Conservation (phyloP, 2,888 invertebrate species). For the Lissonota sp. region DNA sequence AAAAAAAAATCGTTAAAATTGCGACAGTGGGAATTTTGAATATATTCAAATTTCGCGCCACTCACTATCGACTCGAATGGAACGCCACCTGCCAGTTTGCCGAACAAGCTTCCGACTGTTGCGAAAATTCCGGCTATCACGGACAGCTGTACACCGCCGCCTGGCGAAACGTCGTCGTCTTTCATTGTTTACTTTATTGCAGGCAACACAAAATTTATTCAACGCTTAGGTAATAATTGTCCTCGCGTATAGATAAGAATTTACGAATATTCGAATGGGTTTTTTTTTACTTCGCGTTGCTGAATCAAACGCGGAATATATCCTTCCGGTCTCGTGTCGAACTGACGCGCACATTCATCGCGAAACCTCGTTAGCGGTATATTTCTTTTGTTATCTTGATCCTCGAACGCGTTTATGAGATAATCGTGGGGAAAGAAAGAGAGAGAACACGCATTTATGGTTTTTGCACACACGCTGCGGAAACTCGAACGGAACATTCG, state of each 20-base stretch:
- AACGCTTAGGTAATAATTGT: background rate
- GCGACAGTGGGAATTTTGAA: constrained; percentile 21
- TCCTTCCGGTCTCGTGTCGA: constrained; percentile 20
- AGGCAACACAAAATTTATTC: background rate
- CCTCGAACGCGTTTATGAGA: constrained; percentile 36
- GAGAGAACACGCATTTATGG: background rate
- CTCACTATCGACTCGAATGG: constrained; percentile 69
- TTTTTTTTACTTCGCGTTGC: background rate
- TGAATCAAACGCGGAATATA: background rate
- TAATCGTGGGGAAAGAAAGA: constrained; percentile 19
- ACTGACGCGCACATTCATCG: constrained; percentile 5
- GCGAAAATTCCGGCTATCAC: constrained; percentile 87
- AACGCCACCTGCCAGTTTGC: constrained; percentile 86
- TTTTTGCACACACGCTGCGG: constrained; percentile 1
- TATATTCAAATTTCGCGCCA: constrained; percentile 58
- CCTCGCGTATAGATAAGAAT: background rate
- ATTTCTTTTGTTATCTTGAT: constrained; percentile 53
- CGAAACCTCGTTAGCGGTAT: constrained; percentile 48
- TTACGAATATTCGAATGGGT: background rate
- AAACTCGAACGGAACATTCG: constrained; percentile 29
- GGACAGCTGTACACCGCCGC: constrained; percentile 81
- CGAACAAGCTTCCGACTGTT: constrained; percentile 87
- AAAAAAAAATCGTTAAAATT: constrained; percentile 3
- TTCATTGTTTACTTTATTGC: background rate
- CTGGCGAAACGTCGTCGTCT: constrained; percentile 6